Evolutionary conservation across 2,113 vertebrate species (phyloP), one percentile per base, ranked within the genome.

Genomic region (Ranitomeya imitator): DNA sequence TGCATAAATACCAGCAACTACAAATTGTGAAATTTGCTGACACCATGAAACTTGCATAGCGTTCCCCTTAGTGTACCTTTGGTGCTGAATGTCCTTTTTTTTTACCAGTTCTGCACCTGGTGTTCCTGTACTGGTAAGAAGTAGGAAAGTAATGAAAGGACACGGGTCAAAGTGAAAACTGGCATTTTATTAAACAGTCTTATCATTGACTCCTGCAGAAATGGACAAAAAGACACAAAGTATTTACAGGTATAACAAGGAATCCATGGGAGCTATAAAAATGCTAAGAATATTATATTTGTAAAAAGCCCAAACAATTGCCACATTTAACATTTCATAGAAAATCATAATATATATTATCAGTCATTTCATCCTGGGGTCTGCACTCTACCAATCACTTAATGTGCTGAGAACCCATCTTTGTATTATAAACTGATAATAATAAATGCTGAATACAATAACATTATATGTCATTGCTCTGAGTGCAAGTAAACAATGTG

Each of bases 181-280:
- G 21, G 73, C 21, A 59, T 85, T 85, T 73, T 85, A 85, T 85
- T 85, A 67, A 67, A 84, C 82, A 84, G 82, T 69, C 82, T 79
- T 65, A 19, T 8, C 11, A 23, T 73, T 69, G 26, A 57, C 55
- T 71, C 83, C 83, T 55, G 63, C 83, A 81, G 79, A 31, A 59
- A 81, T 60, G 26, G 79, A 61, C 57, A 81, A 81, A 26, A 60
- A 61, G 14, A 57, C 13, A 81, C 79, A 55, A 65, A 54, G 57
- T 55, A 55, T 85, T 54, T 71, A 71, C 65, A 69, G 16, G 57
- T 60, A 60, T 60, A 61, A 74, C 79, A 82, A 82, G 31, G 73
- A 52, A 85, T 76, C 65, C 45, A 52, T 6, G 14, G 31, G 45
- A 7, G 63, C 60, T 54, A 67, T 69, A 83, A 67, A 83, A 65